phyloP scores from a whole-genome alignment of 2,888 invertebrate species.

The Sphinx pinastri region DNA sequence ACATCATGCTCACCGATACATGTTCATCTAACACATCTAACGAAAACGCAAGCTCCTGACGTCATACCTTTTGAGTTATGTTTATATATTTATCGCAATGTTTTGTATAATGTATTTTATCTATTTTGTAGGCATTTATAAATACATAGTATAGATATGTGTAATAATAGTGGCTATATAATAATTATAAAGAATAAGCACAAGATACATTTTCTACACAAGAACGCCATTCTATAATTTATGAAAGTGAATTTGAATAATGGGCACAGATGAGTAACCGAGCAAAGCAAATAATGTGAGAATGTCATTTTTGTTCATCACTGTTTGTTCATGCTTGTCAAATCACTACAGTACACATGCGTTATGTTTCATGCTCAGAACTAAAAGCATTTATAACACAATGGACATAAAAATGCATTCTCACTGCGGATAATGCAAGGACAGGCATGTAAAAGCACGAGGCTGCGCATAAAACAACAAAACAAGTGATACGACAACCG shows the following conservation, averaged over 20 bases:
- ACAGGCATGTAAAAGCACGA: conserved; percentile 33
- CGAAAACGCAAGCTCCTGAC: conserved; percentile 44
- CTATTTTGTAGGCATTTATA: conserved; percentile 39
- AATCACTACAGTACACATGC: conserved; percentile 35
- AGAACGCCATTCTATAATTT: conserved; percentile 26
- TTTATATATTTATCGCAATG: conserved; percentile 27
- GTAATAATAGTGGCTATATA: conserved; percentile 26
- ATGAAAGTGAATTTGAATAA: conserved; percentile 26
- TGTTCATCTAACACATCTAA: conserved; percentile 62
- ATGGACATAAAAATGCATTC: conserved; percentile 37
- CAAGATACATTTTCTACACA: conserved; percentile 30
- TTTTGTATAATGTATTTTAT: conserved; percentile 19
- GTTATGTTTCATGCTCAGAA: conserved; percentile 34
- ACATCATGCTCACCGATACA: conserved; percentile 70
- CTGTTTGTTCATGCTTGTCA: conserved; percentile 13
- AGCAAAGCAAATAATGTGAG: conserved; percentile 47
- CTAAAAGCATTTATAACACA: conserved; percentile 38
- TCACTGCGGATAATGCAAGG: conserved; percentile 42
- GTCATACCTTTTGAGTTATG: conserved; percentile 23
- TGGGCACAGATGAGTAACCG: conserved; percentile 46
- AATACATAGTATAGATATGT: conserved; percentile 38
- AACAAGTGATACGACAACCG: background rate
- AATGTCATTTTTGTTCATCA: conserved; percentile 45
- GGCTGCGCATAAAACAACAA: conserved; percentile 34
- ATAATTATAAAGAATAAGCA: conserved; percentile 31